Evolutionary conservation across 2,797 vertebrate species (phyloP), one percentile per base, ranked within the genome.

Genomic region (Schizothorax lantsangensis): DNA sequence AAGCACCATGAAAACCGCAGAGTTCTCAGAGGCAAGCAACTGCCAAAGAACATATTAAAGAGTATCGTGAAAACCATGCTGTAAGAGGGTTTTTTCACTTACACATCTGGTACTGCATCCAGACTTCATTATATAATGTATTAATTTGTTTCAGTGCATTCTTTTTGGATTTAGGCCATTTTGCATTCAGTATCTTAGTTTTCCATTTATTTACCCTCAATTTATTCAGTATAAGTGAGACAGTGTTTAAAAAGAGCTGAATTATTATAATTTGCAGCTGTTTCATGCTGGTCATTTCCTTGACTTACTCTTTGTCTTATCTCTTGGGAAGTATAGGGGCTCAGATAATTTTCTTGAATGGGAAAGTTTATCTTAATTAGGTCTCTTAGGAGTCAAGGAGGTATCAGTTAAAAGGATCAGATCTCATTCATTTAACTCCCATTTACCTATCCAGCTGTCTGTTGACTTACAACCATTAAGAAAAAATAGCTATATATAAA

Each of bases 381-480:
- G 43, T 33, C 86, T 84, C 75, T 74, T 68, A 82, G 52, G 86
- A 68, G 23, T 33, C 19, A 4, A 33, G 11, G 36, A 74, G 57
- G 49, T 54, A 74, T 84, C 71, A 79, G 75, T 66, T 84, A 49
- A 45, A 82, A 87, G 30, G 68, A 68, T 59, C 19, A n/a, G n/a
- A 83, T 26, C 40, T 87, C 23, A 79, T 57, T 49, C 69, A 87
- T 79, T 79, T 64, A 40, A 52, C 47, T 75, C 38, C 19, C 36
- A 57, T 59, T 84, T 73, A 84, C 75, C 86, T 54, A 49, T 40
- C 86, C 75, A 87, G 71, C 75, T 73, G 64, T 84, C 71, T 36
- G 40, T 26, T 14, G 6, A 43, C 33, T 52, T 83, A 54, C n/a
- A 66, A 80, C 6, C 45, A 40, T 47, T 30, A 14, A 33, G 26